A percentile compares a stretch with the other conserved stretches of the same genome.
Conservation (phyloP, 2,888 invertebrate genomes). For the Matsumyia berberina region DNA sequence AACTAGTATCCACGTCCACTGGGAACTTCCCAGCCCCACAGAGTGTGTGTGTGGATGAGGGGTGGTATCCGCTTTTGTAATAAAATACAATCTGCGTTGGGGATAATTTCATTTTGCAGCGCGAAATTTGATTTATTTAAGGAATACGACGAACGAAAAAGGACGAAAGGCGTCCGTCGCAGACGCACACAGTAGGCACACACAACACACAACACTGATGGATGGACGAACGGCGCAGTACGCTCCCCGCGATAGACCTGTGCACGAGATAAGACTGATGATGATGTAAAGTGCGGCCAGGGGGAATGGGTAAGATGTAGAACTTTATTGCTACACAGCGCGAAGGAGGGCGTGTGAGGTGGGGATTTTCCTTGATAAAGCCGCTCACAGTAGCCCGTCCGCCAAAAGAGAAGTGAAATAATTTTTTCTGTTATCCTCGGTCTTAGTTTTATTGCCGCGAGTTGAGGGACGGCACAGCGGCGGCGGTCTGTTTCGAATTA, state of each 20-base stretch:
- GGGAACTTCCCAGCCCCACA: constrained; percentile 4
- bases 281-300: constrained; percentile 28
- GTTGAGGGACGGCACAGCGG: background rate
- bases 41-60: background rate
- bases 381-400: constrained; percentile 11
- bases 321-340: constrained; percentile 36
- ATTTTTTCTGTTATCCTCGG: constrained; percentile 53
- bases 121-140: constrained; percentile 69
- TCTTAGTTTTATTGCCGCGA: constrained; percentile 36
- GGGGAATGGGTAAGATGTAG: constrained; percentile 2
- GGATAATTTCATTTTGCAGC: constrained; percentile 69
- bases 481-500: constrained; percentile 44
- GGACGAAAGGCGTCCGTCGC: constrained; percentile 25
- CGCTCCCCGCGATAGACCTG: constrained; percentile 19
- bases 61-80: constrained; percentile 55
- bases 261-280: constrained; percentile 56
- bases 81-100: constrained; percentile 70
- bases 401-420: constrained; percentile 47
- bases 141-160: constrained; percentile 33
- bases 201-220: constrained; percentile 22
- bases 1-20: constrained; percentile 44
- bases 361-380: constrained; percentile 6
- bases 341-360: background rate
- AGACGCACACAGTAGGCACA: background rate
- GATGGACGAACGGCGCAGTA: constrained; percentile 24